Conservation (phyloP, 1,140 invertebrate species). For the Hydropsyche tenuis region DNA sequence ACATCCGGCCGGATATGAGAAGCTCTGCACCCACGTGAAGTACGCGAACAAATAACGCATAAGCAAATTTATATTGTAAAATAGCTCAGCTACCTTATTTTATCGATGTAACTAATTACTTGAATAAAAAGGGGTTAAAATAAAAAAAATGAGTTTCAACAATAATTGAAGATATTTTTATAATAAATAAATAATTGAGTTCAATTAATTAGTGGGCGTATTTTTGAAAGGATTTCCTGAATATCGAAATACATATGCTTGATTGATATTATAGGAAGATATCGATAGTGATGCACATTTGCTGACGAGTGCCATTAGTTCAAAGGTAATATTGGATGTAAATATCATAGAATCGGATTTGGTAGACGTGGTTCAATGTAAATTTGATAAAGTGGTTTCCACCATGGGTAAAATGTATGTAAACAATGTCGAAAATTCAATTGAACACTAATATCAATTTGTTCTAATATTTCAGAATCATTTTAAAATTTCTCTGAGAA, state of each 20-base stretch:
- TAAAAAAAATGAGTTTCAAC: background rate
- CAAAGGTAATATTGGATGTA: slow-evolving; percentile 23
- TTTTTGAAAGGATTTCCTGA: too few species aligned
- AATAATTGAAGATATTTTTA: too few species aligned
- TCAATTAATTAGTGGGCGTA: too few species aligned
- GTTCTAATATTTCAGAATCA: background rate
- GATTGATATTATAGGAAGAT: too few species aligned
- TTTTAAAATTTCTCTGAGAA: background rate
- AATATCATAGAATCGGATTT: slow-evolving; percentile 36
- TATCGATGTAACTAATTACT: too few species aligned
- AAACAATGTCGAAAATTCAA: slow-evolving; percentile 36
- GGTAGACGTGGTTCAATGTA: slow-evolving; percentile 28
- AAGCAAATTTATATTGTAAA: slow-evolving; percentile 17
- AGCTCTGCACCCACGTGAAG: slow-evolving; percentile 10
- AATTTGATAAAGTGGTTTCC: slow-evolving; percentile 44
- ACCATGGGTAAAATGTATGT: slow-evolving; percentile 40
- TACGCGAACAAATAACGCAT: slow-evolving; percentile 21
- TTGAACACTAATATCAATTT: background rate
- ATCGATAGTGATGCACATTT: too few species aligned
- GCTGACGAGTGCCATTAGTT: slow-evolving; percentile 10
- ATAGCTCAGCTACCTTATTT: background rate
- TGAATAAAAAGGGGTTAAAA: background rate
- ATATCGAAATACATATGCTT: too few species aligned
- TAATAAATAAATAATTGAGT: too few species aligned
- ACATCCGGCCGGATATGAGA: slow-evolving; percentile 40